Conservation (phyloP, 23 tunicate genomes). For the Phallusia fumigata region DNA sequence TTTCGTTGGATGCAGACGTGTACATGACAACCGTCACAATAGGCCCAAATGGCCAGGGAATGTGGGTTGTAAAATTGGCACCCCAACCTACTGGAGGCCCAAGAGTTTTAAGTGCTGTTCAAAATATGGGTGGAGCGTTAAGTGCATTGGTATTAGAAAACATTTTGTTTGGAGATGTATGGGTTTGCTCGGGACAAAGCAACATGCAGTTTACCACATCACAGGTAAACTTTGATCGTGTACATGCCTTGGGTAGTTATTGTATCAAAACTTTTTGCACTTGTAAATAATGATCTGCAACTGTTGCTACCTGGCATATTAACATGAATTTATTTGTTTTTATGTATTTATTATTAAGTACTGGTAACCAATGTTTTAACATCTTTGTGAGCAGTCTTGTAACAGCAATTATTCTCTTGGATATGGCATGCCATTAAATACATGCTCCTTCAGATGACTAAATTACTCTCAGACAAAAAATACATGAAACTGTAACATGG, state of each 20-base stretch:
- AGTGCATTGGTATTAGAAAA: slow-evolving; percentile 25
- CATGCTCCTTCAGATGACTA: neutral
- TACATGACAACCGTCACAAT: slow-evolving; percentile 17
- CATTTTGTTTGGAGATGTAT: slow-evolving; percentile 71
- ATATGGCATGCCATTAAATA: neutral
- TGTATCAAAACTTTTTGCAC: neutral
- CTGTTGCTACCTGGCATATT: neutral
- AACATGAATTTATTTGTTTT: neutral
- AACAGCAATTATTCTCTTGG: no score
- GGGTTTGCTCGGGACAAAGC: slow-evolving; percentile 80
- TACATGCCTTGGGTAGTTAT: neutral
- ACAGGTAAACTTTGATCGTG: slow-evolving; percentile 36
- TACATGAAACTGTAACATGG: no score
- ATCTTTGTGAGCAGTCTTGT: no score
- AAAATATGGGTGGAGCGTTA: slow-evolving; percentile 25
- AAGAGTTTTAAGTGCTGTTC: slow-evolving; percentile 29
- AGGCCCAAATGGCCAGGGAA: slow-evolving; percentile 23
- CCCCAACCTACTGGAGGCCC: slow-evolving; percentile 36
- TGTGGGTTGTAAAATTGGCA: slow-evolving; percentile 34
- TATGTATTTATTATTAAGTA: no score
- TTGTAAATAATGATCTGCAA: neutral
- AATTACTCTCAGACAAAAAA: no score
- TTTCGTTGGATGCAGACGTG: slow-evolving; percentile 2
- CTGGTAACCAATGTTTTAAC: no score
- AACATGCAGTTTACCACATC: slow-evolving; percentile 71